phyloP scores from a whole-genome alignment of 2,797 vertebrate species.

The Hippopotamyrus pictus region DNA sequence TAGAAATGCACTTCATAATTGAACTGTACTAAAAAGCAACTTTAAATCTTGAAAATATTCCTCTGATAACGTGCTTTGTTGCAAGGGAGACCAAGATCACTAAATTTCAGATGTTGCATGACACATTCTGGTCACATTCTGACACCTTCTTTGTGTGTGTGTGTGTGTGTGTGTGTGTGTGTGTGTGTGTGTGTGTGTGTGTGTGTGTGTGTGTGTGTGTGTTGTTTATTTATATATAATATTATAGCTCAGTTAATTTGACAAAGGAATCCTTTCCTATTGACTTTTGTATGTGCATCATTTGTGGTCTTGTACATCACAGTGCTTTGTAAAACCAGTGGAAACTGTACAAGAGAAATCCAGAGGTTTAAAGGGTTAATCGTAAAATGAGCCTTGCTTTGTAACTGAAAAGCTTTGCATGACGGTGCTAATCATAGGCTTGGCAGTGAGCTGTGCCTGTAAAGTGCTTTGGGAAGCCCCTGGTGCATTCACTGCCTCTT shows the following conservation, averaged over 20 bases:
- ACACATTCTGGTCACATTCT: neutral
- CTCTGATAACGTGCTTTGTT: neutral
- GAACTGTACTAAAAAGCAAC: neutral
- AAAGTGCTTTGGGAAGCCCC: neutral
- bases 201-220: neutral
- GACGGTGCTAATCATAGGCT: neutral
- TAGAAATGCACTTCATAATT: neutral
- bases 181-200: neutral
- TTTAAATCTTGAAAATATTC: neutral
- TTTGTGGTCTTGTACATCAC: neutral
- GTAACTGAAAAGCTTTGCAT: slow-evolving; percentile 3
- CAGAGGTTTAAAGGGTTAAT: neutral
- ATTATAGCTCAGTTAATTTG: neutral
- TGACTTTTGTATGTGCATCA: neutral
- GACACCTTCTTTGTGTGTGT: too few relatives aligned
- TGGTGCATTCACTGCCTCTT: neutral
- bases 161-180: too few relatives aligned
- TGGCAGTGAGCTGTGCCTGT: neutral
- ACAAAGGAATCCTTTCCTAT: neutral
- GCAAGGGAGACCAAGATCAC: neutral
- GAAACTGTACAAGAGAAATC: neutral
- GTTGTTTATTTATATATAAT: too few relatives aligned
- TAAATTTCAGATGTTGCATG: neutral
- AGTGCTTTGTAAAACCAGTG: neutral
- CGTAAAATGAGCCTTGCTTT: neutral